phyloP scores from a whole-genome alignment of 2,888 invertebrate species.

The Lampropteryx suffumata region DNA sequence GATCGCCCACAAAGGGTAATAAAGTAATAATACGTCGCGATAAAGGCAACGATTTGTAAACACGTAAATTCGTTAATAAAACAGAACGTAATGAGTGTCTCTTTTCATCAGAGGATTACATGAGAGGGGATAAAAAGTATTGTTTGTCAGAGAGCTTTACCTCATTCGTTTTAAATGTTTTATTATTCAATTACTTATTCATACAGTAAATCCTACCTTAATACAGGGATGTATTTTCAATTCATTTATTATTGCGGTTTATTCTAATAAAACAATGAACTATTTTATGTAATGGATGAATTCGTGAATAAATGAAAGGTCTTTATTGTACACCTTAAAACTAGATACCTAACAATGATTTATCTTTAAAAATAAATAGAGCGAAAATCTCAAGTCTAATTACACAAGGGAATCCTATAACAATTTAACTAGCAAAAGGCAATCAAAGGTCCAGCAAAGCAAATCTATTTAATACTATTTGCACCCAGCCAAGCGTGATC shows the following conservation, averaged over 20 bases:
- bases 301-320: too few relatives aligned
- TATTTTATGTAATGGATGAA: too few relatives aligned
- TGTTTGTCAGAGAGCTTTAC: background rate
- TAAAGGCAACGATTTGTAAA: conserved; percentile 1
- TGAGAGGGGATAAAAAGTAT: background rate
- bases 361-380: too few relatives aligned
- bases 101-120: conserved; percentile 7
- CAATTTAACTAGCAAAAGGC: background rate
- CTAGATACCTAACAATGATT: too few relatives aligned
- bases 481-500: background rate
- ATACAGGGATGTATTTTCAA: too few relatives aligned
- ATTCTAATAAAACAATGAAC: too few relatives aligned
- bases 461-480: background rate
- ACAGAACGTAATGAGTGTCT: background rate
- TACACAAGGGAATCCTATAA: too few relatives aligned
- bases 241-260: too few relatives aligned
- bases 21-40: background rate
- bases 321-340: too few relatives aligned
- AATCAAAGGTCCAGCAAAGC: background rate
- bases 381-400: background rate
- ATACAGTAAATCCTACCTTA: too few relatives aligned
- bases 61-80: conserved; percentile 3
- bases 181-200: background rate
- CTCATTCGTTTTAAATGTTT: background rate
- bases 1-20: background rate